These are phyloP conservation scores for Amphipoea lucens DNA, from an alignment of 2,888 invertebrate species.

Conservation along the genomic window DNA sequence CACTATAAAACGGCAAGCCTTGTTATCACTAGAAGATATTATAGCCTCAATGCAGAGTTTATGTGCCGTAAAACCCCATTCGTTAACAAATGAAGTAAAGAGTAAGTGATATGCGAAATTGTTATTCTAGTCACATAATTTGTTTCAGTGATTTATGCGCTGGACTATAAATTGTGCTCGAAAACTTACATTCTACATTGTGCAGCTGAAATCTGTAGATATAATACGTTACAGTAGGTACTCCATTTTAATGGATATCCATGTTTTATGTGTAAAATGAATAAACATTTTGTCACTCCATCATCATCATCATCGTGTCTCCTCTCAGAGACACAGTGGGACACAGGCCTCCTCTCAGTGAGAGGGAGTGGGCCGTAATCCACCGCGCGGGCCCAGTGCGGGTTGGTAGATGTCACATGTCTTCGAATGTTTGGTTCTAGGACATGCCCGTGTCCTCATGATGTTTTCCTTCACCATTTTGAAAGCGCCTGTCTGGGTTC, in stretches of 20 bases:
- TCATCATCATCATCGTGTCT: too few relatives aligned
- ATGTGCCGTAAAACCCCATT: constrained; percentile 76
- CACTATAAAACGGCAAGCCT: constrained; percentile 71
- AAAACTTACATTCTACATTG: constrained; percentile 29
- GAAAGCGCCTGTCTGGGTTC: too few relatives aligned
- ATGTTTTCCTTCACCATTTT: too few relatives aligned
- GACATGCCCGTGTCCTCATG: too few relatives aligned
- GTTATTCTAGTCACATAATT: constrained; percentile 63
- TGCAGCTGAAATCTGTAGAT: constrained; percentile 34
- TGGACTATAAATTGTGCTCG: constrained; percentile 61
- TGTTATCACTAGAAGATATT: constrained; percentile 76
- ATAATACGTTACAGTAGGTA: not conserved
- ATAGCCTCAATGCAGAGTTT: constrained; percentile 72
- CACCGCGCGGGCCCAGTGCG: too few relatives aligned
- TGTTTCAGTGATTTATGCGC: constrained; percentile 67
- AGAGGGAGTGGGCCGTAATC: too few relatives aligned
- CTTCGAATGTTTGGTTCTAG: too few relatives aligned
- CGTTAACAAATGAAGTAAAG: constrained; percentile 76
- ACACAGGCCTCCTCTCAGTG: too few relatives aligned
- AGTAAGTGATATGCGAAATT: constrained; percentile 66
- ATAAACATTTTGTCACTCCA: too few relatives aligned
- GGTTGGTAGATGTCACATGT: too few relatives aligned
- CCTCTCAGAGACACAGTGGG: too few relatives aligned
- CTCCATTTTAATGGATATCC: not conserved
- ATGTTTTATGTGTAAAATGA: too few relatives aligned